Percentiles rank a stretch among this genome's conserved stretches.
Conservation (phyloP, 2,113 vertebrate species). For the Phaethon lepturus region DNA sequence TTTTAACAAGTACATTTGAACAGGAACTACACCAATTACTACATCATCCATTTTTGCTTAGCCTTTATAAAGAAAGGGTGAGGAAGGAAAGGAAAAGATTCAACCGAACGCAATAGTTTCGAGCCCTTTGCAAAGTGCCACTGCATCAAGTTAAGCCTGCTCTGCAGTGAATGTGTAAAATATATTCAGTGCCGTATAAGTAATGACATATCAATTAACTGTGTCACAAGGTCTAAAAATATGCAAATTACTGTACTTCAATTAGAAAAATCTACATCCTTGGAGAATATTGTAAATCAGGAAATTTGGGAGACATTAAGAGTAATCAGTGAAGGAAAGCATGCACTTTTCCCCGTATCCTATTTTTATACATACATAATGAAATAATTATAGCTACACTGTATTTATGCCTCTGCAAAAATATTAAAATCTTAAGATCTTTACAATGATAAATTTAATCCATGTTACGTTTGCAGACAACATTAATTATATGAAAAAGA, state of each 20-base stretch:
- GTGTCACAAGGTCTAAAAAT: conserved; percentile 87
- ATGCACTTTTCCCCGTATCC: conserved; percentile 80
- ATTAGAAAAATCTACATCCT: conserved; percentile 88
- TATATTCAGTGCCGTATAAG: conserved; percentile 79
- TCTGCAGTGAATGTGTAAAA: conserved; percentile 75
- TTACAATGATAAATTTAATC: conserved; percentile 86
- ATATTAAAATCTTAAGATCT: conserved; percentile 86
- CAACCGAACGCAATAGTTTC: conserved; percentile 31
- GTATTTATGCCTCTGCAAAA: conserved; percentile 83
- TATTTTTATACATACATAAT: conserved; percentile 88
- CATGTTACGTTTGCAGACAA: conserved; percentile 81
- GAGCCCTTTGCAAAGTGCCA: conserved; percentile 69
- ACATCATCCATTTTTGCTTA: conserved; percentile 61
- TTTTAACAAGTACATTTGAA: conserved; percentile 72
- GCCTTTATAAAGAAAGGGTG: conserved; percentile 47
- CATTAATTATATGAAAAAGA: conserved; percentile 87
- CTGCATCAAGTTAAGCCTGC: conserved; percentile 62
- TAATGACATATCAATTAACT: conserved; percentile 87
- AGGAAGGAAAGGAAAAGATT: conserved; percentile 57
- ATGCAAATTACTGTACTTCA: conserved; percentile 88
- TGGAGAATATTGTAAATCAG: conserved; percentile 88
- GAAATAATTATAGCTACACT: conserved; percentile 86
- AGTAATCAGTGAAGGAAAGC: conserved; percentile 87
- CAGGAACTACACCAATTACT: conserved; percentile 63
- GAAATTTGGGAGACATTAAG: conserved; percentile 88